A percentile compares a stretch with the other conserved stretches of the same genome.
Evolutionary conservation across 2,888 invertebrate species (phyloP).

Genomic region (Oegoconia quadripuncta): DNA sequence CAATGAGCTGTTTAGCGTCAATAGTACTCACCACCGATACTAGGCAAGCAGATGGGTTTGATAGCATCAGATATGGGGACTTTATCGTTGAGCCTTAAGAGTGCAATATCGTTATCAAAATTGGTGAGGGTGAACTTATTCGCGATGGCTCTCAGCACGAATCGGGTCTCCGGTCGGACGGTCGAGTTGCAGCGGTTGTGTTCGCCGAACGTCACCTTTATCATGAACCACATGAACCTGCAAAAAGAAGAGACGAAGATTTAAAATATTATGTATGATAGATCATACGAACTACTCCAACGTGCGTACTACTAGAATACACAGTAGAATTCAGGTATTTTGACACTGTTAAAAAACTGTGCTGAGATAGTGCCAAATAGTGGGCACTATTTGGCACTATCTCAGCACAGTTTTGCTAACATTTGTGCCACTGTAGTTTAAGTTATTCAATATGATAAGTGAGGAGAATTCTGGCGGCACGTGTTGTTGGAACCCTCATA

Average conservation of each 20-base stretch:
- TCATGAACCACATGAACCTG: constrained; percentile 96
- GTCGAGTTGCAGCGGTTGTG: constrained; percentile 90
- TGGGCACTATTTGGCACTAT: too few species aligned
- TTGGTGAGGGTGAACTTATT: constrained; percentile 91
- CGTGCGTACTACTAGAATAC: too few species aligned
- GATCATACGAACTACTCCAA: neutral
- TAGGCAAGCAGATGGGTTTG: constrained; percentile 90
- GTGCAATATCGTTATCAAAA: constrained; percentile 93
- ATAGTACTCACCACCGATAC: constrained; percentile 16
- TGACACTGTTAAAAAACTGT: too few species aligned
- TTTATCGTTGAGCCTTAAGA: constrained; percentile 88
- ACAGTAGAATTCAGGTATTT: too few species aligned
- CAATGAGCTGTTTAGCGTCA: neutral
- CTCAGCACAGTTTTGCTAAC: too few species aligned
- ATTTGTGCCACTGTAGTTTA: too few species aligned
- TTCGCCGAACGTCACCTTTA: constrained; percentile 92
- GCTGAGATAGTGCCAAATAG: too few species aligned
- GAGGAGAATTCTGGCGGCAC: too few species aligned
- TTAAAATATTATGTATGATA: neutral
- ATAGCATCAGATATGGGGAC: constrained; percentile 89
- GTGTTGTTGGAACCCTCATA: too few species aligned
- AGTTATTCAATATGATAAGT: too few species aligned
- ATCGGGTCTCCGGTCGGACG: constrained; percentile 85
- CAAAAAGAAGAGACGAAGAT: constrained; percentile 30
- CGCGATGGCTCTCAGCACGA: constrained; percentile 86